Evolutionary conservation across 2,888 invertebrate genomes (phyloP), one percentile per base, ranked within the genome.

Genomic region (Diplolepis rosae): DNA sequence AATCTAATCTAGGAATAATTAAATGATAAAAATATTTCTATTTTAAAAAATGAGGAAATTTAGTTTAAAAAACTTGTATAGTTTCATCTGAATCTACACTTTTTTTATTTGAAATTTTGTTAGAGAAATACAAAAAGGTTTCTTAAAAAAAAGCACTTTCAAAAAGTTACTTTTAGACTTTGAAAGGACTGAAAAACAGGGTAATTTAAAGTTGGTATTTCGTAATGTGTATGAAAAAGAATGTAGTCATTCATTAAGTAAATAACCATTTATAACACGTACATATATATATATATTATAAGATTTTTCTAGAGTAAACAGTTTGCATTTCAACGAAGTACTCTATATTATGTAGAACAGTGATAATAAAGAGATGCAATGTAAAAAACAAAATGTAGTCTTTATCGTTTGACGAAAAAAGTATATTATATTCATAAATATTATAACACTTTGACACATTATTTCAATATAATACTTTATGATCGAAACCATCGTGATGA

Each of bases 401-500:
- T 11, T 61, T 39, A 9, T 61, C n/a, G 35, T 18, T 35, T 35
- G 13, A 18, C 2, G n/a, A 61, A 24, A 61, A 61, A 18, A 35
- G 61, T n/a, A n/a, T 61, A 24, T 56, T 56, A 73, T 45, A 65
- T 45, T 70, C 66, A 51, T 73, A 54, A 51, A 75, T 45, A 71
- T 68, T 72, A 69, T 68, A 56, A 51, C 18, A 69, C 54, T 71
- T 79, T 81, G 81, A 78, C 81, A 81, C 81, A 68, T 69, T 71
- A 78, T 81, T 79, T n/a, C n/a, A n/a, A n/a, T n/a, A 73, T 73
- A 79, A 78, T 81, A 73, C 56, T 45, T 22, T 51, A 65, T 50
- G 18, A 51, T 61, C 61, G 61, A 61, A 61, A 24, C 35, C 24
- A 61, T 39, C 61, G 18, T 28, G 18, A 35, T 32, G 32, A 56